phyloP scores from a whole-genome alignment of 2,113 vertebrate genomes.

The Limanda limanda region DNA sequence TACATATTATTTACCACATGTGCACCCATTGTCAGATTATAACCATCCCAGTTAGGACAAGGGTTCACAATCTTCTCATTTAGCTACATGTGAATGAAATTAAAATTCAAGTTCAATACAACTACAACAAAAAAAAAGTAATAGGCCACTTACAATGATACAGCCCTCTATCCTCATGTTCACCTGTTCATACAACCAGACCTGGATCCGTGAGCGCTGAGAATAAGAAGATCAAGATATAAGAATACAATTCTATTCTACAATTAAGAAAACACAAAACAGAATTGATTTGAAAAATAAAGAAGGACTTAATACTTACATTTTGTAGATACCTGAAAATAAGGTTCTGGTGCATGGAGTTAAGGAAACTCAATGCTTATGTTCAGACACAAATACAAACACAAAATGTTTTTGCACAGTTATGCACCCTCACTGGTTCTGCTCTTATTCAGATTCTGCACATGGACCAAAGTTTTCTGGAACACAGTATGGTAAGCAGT shows the following conservation, averaged over 20 bases:
- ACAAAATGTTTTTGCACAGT: no score
- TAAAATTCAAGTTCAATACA: background rate
- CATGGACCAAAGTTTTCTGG: no score
- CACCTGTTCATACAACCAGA: constrained; percentile 98
- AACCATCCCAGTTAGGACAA: no score
- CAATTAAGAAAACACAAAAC: background rate
- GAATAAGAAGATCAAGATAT: background rate
- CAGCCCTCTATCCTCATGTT: constrained; percentile 99
- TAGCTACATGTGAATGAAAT: no score
- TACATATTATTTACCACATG: no score
- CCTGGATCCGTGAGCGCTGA: constrained; percentile 96
- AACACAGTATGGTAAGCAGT: no score
- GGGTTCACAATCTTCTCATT: no score
- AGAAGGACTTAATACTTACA: constrained; percentile 82
- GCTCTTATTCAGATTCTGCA: no score
- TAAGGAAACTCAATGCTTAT: constrained; percentile 72
- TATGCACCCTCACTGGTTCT: no score
- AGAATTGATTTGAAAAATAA: background rate
- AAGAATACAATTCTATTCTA: background rate
- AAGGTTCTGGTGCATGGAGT: constrained; percentile 88
- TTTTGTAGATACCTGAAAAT: constrained; percentile 99
- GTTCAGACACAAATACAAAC: background rate
- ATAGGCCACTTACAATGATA: constrained; percentile 91
- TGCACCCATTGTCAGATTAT: no score
- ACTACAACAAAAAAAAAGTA: accelerated